Evolutionary conservation across 2,797 vertebrate species (phyloP).

Genomic region (Pelochelys cantorii): DNA sequence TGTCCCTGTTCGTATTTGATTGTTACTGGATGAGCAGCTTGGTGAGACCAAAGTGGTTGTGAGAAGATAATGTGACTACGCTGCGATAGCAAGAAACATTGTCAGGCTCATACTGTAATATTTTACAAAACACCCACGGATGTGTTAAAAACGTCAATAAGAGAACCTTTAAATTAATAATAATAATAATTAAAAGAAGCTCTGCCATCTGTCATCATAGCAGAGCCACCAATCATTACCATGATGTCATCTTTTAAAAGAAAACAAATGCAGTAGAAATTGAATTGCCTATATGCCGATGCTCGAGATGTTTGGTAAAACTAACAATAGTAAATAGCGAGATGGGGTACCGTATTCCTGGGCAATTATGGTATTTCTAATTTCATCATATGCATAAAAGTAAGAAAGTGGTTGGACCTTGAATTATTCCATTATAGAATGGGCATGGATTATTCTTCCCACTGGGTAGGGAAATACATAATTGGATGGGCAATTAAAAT

Average conservation of each 20-base stretch:
- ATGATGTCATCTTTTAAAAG: slow-evolving; percentile 11
- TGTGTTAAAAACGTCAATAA: slow-evolving; percentile 50
- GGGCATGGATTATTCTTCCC: not conserved
- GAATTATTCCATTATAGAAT: not conserved
- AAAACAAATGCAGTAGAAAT: slow-evolving; percentile 43
- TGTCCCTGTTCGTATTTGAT: not conserved
- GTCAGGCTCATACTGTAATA: slow-evolving; percentile 18
- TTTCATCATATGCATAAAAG: not conserved
- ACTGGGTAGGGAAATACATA: not conserved
- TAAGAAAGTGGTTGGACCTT: not conserved
- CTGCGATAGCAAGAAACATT: not conserved
- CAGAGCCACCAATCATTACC: slow-evolving; percentile 28
- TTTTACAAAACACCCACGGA: slow-evolving; percentile 41
- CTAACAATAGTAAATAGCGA: not conserved
- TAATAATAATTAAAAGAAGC: slow-evolving; percentile 57
- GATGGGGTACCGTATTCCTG: not conserved
- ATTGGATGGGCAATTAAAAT: not conserved
- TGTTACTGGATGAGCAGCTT: not conserved
- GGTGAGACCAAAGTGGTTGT: not conserved
- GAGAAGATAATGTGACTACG: not conserved
- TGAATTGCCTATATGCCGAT: slow-evolving; percentile 33
- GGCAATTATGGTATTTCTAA: fast-evolving
- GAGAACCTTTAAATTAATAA: slow-evolving; percentile 16
- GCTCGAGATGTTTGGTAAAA: not conserved
- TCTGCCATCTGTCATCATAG: slow-evolving; percentile 28